phyloP scores from a whole-genome alignment of 2,797 vertebrate genomes.

The Silurus lanzhouensis region DNA sequence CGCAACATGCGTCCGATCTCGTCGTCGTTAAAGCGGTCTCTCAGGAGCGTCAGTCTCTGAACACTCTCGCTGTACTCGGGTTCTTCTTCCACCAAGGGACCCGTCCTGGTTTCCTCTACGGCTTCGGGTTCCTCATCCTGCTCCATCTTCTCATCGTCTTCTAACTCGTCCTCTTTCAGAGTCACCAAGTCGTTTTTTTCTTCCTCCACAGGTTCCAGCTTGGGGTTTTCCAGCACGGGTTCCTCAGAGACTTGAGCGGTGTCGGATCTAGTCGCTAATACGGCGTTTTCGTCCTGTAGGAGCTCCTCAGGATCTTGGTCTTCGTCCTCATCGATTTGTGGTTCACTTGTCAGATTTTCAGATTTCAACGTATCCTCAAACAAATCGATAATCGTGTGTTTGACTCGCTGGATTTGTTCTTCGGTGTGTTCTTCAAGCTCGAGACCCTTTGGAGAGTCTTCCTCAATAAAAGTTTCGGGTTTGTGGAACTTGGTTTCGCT shows the following conservation, averaged over 20 bases:
- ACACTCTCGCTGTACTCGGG: slow-evolving; percentile 72
- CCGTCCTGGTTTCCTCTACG: slow-evolving; percentile 17
- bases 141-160: background rate
- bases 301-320: slow-evolving; percentile 69
- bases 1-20: slow-evolving; percentile 73
- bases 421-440: slow-evolving; percentile 10
- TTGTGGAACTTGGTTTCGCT: background rate
- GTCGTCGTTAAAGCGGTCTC: slow-evolving; percentile 79
- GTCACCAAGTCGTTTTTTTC: background rate
- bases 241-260: slow-evolving; percentile 28
- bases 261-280: slow-evolving; percentile 45
- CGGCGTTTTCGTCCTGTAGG: slow-evolving; percentile 93
- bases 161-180: background rate
- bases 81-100: slow-evolving; percentile 41
- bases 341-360: slow-evolving; percentile 29
- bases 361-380: slow-evolving; percentile 37
- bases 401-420: slow-evolving; percentile 49
- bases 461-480: background rate
- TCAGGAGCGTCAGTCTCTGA: slow-evolving; percentile 75
- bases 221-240: background rate
- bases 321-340: slow-evolving; percentile 10
- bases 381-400: slow-evolving; percentile 35
- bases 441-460: background rate
- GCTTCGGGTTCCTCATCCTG: background rate
- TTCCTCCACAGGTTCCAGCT: background rate